Percentiles rank a stretch among this genome's conserved stretches.
Conservation (phyloP, 2,888 invertebrate genomes). For the Acrocera orbiculus region DNA sequence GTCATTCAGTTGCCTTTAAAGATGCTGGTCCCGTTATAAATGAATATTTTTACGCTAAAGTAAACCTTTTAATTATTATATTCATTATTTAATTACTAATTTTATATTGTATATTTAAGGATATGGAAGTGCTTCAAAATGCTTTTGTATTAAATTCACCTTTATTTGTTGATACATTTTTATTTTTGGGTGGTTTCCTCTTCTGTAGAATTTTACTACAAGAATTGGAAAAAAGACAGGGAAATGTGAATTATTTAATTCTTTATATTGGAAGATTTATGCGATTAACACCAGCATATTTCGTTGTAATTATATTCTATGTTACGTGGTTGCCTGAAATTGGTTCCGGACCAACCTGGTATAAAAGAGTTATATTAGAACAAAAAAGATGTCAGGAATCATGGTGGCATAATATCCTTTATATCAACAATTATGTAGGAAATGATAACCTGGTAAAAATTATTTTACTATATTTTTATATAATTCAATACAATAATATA, state of each 20-base stretch:
- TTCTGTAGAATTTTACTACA: constrained; percentile 47
- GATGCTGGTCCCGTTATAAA: constrained; percentile 51
- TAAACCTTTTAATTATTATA: constrained; percentile 9
- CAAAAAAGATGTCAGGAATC: constrained; percentile 40
- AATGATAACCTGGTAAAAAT: constrained; percentile 32
- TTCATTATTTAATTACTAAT: constrained; percentile 3
- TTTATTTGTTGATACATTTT: constrained; percentile 53
- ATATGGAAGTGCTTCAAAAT: constrained; percentile 37
- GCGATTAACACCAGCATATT: constrained; percentile 56
- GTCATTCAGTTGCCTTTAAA: constrained; percentile 48
- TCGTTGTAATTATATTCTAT: constrained; percentile 52
- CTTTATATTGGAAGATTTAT: constrained; percentile 49
- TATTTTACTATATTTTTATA: neutral
- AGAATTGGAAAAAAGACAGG: constrained; percentile 47
- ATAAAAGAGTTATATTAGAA: constrained; percentile 37
- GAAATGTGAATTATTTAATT: constrained; percentile 41
- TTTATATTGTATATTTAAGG: constrained; percentile 29
- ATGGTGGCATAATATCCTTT: constrained; percentile 60
- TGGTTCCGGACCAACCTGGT: constrained; percentile 60
- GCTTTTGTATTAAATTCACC: constrained; percentile 48
- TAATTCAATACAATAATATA: neutral
- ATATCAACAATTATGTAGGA: constrained; percentile 54
- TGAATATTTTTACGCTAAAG: constrained; percentile 34
- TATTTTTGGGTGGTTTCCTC: constrained; percentile 52
- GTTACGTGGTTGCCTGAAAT: constrained; percentile 51